Conservation (phyloP, 2,888 invertebrate species). For the Leucophora obtusa region DNA sequence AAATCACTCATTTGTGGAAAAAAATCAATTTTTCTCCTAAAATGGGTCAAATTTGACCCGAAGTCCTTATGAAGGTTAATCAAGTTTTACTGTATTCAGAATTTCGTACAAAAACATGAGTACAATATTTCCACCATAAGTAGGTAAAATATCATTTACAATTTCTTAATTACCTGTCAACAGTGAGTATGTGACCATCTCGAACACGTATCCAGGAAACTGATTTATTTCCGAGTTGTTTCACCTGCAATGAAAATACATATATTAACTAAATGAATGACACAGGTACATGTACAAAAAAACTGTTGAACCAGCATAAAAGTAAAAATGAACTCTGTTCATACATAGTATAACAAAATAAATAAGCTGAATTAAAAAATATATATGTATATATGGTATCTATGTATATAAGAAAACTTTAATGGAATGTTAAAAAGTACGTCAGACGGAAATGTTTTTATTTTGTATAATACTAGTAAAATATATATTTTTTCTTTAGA, state of each 20-base stretch:
- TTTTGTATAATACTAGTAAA: neutral
- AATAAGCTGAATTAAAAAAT: neutral
- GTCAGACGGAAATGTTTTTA: neutral
- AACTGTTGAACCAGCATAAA: too few species aligned
- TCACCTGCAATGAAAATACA: constrained; percentile 80
- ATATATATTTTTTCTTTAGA: neutral
- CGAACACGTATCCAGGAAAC: constrained; percentile 94
- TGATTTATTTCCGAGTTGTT: constrained; percentile 94
- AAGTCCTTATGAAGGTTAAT: too few species aligned
- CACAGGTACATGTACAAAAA: too few species aligned
- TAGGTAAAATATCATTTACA: constrained; percentile 51
- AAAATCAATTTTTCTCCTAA: too few species aligned
- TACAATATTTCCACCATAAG: constrained; percentile 23
- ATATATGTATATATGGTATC: too few species aligned
- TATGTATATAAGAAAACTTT: too few species aligned
- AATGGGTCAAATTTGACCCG: too few species aligned
- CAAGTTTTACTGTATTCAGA: too few species aligned
- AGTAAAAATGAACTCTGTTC: neutral
- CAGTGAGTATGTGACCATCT: constrained; percentile 94
- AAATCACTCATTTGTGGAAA: too few species aligned
- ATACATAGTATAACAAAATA: neutral
- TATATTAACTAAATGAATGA: constrained; percentile 16
- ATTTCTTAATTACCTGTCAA: constrained; percentile 84
- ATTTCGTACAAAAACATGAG: neutral
- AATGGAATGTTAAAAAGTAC: neutral